Conservation (phyloP, 2,113 vertebrate genomes). For the Aythya baeri region DNA sequence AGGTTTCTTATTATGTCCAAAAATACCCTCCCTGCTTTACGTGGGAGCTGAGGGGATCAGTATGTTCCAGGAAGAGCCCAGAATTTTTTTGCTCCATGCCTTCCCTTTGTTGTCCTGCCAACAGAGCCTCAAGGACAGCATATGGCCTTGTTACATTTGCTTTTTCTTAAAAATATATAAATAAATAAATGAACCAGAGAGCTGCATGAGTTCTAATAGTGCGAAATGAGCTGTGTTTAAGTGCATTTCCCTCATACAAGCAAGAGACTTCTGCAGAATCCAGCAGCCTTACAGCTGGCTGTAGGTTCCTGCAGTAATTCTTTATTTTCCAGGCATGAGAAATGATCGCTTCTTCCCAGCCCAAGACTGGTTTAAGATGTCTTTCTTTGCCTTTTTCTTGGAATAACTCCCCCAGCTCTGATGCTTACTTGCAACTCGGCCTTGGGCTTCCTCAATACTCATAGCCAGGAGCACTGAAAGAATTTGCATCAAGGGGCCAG, state of each 20-base stretch:
- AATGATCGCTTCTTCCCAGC: background rate
- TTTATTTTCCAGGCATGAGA: background rate
- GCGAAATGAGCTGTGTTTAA: background rate
- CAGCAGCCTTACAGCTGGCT: background rate
- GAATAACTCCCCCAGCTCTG: background rate
- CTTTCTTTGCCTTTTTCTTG: background rate
- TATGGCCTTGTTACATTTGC: conserved; percentile 47
- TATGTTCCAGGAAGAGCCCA: conserved; percentile 53
- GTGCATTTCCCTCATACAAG: background rate
- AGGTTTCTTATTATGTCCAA: conserved; percentile 26
- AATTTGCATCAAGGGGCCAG: background rate
- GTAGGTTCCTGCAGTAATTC: background rate
- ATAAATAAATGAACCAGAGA: background rate
- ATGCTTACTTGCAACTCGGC: background rate
- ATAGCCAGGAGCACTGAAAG: background rate
- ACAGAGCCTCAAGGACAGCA: conserved; percentile 44
- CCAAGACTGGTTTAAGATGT: background rate
- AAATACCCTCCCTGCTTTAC: conserved; percentile 28
- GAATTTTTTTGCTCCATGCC: conserved; percentile 25
- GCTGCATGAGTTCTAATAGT: background rate
- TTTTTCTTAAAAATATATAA: background rate
- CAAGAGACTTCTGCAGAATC: background rate
- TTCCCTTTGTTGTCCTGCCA: conserved; percentile 55
- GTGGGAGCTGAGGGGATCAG: conserved; percentile 35
- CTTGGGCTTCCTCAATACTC: background rate